phyloP scores from a whole-genome alignment of 2,797 vertebrate species.

The Ispidina lecontei region DNA sequence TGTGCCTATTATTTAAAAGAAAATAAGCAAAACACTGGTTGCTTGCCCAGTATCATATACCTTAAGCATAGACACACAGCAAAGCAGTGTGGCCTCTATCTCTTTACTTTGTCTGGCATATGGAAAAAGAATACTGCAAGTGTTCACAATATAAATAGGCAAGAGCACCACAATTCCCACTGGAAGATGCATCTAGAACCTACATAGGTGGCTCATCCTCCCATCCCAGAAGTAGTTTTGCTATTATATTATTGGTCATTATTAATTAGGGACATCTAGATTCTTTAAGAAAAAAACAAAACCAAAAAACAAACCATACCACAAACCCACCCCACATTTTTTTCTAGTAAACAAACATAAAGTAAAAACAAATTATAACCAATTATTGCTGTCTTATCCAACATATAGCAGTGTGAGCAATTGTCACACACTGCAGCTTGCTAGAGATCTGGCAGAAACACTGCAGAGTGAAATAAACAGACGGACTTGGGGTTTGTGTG shows the following conservation, averaged over 20 bases:
- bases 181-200: not conserved
- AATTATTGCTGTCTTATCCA: not conserved
- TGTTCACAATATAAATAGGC: not conserved
- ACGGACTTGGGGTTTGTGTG: not conserved
- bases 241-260: not conserved
- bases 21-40: not conserved
- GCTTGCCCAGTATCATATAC: rapidly evolving
- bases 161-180: not conserved
- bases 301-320: not conserved
- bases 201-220: not conserved
- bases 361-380: not conserved
- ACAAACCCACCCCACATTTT: too few relatives aligned
- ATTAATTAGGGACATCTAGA: not conserved
- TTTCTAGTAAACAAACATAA: not conserved
- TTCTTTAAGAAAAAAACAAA: not conserved
- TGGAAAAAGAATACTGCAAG: not conserved
- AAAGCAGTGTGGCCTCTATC: not conserved
- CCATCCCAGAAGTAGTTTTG: not conserved
- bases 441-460: not conserved
- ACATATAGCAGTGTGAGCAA: too few relatives aligned
- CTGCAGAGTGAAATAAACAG: not conserved
- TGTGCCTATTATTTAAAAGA: not conserved
- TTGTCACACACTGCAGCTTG: not conserved
- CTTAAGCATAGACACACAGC: not conserved
- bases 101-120: not conserved